Evolutionary conservation across 2,797 vertebrate genomes (phyloP).

Genomic region (Brachyalestes nurse): DNA sequence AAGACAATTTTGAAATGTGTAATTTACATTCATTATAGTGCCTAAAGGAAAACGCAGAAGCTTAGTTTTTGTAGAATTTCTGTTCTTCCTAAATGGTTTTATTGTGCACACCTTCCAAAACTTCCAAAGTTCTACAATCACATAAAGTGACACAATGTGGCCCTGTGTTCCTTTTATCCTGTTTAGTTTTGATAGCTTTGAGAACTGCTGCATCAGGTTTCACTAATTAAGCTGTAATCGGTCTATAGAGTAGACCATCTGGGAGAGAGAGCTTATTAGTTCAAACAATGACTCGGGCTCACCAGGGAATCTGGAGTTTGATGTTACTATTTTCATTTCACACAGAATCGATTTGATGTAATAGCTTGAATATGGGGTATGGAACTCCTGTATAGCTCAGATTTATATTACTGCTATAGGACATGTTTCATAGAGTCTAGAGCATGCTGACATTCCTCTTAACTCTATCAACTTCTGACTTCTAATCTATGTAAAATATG

Average conservation of each 20-base stretch:
- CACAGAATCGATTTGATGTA: conserved; percentile 7
- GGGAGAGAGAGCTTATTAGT: conserved; percentile 1
- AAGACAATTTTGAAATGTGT: conserved; percentile 2
- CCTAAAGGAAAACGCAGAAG: conserved; percentile 3
- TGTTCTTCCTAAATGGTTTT: background rate
- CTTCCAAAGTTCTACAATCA: conserved; percentile 19
- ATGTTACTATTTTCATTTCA: background rate
- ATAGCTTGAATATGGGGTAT: background rate
- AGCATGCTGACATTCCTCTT: no score
- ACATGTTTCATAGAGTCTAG: no score
- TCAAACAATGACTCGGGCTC: conserved; percentile 25
- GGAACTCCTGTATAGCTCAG: background rate
- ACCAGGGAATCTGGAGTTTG: background rate
- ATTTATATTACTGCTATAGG: background rate
- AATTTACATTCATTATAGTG: conserved; percentile 1
- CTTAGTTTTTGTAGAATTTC: background rate
- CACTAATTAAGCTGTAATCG: conserved; percentile 12
- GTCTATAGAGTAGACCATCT: conserved; percentile 4
- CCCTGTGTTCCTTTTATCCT: background rate
- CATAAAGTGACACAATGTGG: background rate
- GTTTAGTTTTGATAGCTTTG: conserved; percentile 9
- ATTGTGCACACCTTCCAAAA: background rate
- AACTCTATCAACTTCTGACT: no score
- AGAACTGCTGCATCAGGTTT: conserved; percentile 15
- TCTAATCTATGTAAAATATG: no score